These are phyloP conservation scores for Eilema sororculum DNA, from an alignment of 2,888 invertebrate genomes.

Conservation along the genomic window DNA sequence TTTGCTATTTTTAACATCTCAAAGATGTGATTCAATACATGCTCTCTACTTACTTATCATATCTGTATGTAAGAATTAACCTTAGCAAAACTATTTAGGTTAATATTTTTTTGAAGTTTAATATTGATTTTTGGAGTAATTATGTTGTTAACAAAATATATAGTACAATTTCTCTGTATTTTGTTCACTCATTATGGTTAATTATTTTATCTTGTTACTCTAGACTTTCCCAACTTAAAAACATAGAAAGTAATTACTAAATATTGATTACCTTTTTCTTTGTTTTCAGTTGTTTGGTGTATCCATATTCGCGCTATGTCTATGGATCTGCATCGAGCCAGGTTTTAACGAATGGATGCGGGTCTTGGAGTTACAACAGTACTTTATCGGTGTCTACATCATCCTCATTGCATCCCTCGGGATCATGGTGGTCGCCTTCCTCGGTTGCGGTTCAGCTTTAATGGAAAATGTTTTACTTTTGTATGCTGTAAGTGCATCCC, in stretches of 20 bases:
- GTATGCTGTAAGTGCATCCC: slow-evolving; percentile 88
- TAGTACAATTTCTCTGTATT: no score
- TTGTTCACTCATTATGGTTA: no score
- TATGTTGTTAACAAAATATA: no score
- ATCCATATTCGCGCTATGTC: slow-evolving; percentile 91
- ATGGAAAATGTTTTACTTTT: slow-evolving; percentile 91
- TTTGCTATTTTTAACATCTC: no score
- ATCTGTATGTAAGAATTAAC: no score
- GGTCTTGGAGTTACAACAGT: slow-evolving; percentile 90
- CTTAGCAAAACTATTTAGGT: no score
- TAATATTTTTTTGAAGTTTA: no score
- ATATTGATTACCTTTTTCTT: slow-evolving; percentile 4
- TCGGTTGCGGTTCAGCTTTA: slow-evolving; percentile 94
- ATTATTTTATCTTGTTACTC: no score
- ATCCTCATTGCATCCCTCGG: slow-evolving; percentile 90
- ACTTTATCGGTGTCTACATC: slow-evolving; percentile 95
- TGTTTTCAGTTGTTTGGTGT: slow-evolving; percentile 91
- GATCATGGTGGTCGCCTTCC: slow-evolving; percentile 92
- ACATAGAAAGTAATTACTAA: not conserved
- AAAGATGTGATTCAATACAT: no score
- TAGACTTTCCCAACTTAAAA: not conserved
- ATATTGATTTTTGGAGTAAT: no score
- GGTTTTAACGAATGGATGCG: slow-evolving; percentile 94
- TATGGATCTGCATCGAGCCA: slow-evolving; percentile 94
- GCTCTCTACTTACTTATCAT: no score